phyloP scores from a whole-genome alignment of 1,140 invertebrate genomes.

The Calosoma granatense region DNA sequence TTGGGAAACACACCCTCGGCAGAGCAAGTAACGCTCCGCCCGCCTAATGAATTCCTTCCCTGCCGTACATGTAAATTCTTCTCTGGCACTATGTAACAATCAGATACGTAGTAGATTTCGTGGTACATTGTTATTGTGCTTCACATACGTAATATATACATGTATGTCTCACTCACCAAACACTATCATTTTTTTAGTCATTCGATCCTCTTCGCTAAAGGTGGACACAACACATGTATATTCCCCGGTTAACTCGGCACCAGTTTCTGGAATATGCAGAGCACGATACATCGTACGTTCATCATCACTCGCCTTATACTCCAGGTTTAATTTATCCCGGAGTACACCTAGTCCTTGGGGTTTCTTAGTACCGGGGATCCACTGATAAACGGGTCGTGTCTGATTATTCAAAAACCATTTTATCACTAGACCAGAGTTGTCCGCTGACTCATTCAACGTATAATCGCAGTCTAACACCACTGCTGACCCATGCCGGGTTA shows the following conservation, averaged over 20 bases:
- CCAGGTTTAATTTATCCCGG: conserved; percentile 51
- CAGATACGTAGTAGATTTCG: no score
- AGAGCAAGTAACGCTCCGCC: conserved; percentile 41
- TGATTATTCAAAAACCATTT: conserved; percentile 68
- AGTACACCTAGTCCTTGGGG: conserved; percentile 52
- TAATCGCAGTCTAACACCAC: conserved; percentile 69
- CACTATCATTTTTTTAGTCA: conserved; percentile 56
- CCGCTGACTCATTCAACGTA: conserved; percentile 43
- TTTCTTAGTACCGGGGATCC: conserved; percentile 46
- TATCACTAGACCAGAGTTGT: conserved; percentile 50
- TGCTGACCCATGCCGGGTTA: conserved; percentile 53
- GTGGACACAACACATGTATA: conserved; percentile 65
- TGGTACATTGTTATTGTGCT: no score
- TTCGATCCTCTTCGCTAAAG: conserved; percentile 51
- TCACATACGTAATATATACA: not conserved
- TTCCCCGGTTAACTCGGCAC: conserved; percentile 57
- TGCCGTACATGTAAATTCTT: conserved; percentile 40
- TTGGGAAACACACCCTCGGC: conserved; percentile 43
- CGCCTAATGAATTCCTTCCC: conserved; percentile 34
- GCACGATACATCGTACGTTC: conserved; percentile 50
- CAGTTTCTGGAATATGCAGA: conserved; percentile 52
- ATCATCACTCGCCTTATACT: conserved; percentile 46
- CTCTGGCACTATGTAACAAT: conserved; percentile 46
- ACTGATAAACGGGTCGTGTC: conserved; percentile 60
- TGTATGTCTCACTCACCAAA: conserved; percentile 47